Evolutionary conservation across 2,113 vertebrate genomes (phyloP).

Genomic region (Pangasianodon gigas): DNA sequence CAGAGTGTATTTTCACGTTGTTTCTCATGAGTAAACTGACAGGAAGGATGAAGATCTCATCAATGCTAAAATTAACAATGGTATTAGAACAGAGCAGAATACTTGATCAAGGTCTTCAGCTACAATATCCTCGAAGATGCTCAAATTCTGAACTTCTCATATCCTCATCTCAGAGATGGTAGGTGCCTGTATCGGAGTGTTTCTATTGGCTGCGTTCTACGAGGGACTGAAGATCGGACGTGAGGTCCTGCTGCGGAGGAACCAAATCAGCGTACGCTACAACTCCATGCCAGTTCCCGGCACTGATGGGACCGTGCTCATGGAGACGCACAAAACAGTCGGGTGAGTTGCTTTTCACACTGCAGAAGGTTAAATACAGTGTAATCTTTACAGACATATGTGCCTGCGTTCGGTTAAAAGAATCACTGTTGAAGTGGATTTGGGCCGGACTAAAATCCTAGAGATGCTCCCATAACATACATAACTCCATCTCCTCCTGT

Average conservation of each 20-base stretch:
- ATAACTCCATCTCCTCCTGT: not conserved
- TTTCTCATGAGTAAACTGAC: not conserved
- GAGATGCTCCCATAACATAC: not conserved
- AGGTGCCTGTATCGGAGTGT: slow-evolving; percentile 89
- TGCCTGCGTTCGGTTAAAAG: no score
- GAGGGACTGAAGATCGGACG: slow-evolving; percentile 96
- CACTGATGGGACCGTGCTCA: slow-evolving; percentile 88
- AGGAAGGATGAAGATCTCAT: not conserved
- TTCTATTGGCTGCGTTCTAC: slow-evolving; percentile 90
- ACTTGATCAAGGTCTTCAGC: not conserved
- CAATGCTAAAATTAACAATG: not conserved
- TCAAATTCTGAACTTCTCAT: not conserved
- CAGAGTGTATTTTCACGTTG: no score
- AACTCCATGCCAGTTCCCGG: slow-evolving; percentile 98
- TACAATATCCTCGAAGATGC: not conserved
- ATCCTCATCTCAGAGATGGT: slow-evolving; percentile 84
- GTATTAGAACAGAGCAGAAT: not conserved
- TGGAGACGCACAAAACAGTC: slow-evolving; percentile 98
- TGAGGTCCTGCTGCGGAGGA: slow-evolving; percentile 88
- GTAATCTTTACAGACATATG: not conserved
- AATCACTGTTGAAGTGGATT: not conserved
- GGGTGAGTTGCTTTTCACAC: slow-evolving; percentile 76
- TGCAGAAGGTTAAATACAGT: not conserved
- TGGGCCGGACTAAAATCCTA: not conserved
- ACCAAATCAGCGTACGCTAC: slow-evolving; percentile 96